phyloP scores from a whole-genome alignment of 2,888 invertebrate genomes.

The Panzeria rudis region DNA sequence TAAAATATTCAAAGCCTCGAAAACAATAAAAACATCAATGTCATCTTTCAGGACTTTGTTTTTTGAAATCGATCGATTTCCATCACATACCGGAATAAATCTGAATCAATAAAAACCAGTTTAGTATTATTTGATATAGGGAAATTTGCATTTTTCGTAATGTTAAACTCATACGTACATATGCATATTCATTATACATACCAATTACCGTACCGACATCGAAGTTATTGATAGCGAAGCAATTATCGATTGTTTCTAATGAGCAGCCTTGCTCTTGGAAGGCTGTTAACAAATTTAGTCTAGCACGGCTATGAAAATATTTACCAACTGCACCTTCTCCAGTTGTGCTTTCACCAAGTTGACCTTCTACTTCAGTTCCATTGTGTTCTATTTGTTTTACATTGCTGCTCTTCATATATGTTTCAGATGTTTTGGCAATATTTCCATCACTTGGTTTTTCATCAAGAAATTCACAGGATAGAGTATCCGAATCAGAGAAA shows the following conservation, averaged over 20 bases:
- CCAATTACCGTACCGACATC: slow-evolving; percentile 3
- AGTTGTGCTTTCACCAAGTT: too few species aligned
- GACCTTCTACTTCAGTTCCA: too few species aligned
- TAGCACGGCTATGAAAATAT: background rate
- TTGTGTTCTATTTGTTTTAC: background rate
- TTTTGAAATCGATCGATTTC: too few species aligned
- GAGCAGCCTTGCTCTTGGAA: slow-evolving; percentile 27
- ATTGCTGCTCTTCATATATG: background rate
- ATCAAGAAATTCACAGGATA: slow-evolving; percentile 4
- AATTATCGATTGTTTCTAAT: background rate
- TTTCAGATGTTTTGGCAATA: background rate
- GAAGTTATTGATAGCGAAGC: background rate
- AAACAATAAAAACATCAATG: too few species aligned
- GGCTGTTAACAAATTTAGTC: background rate
- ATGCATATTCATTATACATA: background rate
- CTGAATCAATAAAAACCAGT: too few species aligned
- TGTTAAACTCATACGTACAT: too few species aligned
- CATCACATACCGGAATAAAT: too few species aligned
- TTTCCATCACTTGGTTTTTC: background rate
- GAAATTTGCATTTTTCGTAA: too few species aligned
- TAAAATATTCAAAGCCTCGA: too few species aligned
- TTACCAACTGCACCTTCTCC: background rate
- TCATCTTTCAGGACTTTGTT: too few species aligned
- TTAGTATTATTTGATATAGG: too few species aligned
- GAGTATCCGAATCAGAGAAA: background rate